Evolutionary conservation across 2,797 vertebrate genomes (phyloP), one percentile per base, ranked within the genome.

Genomic region (Mormyrus hasselquistii): DNA sequence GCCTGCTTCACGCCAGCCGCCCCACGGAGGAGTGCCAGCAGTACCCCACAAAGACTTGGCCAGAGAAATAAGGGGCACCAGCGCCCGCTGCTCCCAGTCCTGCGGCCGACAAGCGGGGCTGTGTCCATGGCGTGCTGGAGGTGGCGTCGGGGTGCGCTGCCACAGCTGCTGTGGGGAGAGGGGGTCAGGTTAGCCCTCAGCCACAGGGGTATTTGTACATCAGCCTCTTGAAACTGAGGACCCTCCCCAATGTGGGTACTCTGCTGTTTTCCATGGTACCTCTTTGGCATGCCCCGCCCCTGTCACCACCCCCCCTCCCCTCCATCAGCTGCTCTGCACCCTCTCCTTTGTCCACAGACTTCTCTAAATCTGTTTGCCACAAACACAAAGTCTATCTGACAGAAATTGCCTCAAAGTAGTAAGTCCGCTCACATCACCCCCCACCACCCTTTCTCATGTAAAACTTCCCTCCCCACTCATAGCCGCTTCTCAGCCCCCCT

Each of bases 1-100:
- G 96, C 98, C 94, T 97, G 97, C 94, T 96, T 99, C 93, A 96
- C 94, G 4, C 92, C 95, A 90, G 95, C 94, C 92, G 90, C 95
- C 91, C 95, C 92, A 69, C 96, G 95, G 90, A 97, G 93, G 91
- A 96, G 94, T 84, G 95, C 90, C 84, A 97, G 90, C 92, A 96
- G 92, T n/a, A 94, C 90, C 91, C 95, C 93, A 89, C 95, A 93
- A 90, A 98, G 92, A 88, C 94, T 86, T 89, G 94, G 92, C 91
- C 94, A 93, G 85, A 92, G 92, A 92, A 92, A 92, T 85, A 93
- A 93, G 79, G 92, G 90, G 84, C 92, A 90, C 88, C 90, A 93
- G 92, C 91, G 91, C 92, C 90, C 95, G 93, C 94, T 95, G 93
- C 91, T 92, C 90, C 87, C 91, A 55, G 91, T 41, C 7, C 87